phyloP scores from a whole-genome alignment of 2,888 invertebrate species.

The Drosophila mercatorum region DNA sequence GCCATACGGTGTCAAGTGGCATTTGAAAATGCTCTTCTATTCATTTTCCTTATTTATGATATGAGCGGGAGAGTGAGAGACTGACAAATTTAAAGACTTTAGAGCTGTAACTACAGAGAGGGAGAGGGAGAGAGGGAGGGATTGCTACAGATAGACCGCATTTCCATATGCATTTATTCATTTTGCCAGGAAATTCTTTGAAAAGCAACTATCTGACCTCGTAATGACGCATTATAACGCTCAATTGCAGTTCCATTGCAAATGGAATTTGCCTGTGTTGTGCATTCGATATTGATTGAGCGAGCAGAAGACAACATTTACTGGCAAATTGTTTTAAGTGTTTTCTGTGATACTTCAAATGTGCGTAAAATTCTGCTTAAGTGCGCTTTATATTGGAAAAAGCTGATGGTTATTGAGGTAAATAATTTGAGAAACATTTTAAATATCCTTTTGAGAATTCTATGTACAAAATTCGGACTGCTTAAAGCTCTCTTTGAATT shows the following conservation, averaged over 20 bases:
- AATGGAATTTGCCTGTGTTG: conserved; percentile 11
- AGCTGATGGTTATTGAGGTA: background rate
- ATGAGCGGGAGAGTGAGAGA: conserved; percentile 22
- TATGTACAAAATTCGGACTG: too few species aligned
- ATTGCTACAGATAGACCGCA: background rate
- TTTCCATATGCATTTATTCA: conserved; percentile 16
- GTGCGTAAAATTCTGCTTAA: background rate
- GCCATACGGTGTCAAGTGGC: conserved; percentile 78
- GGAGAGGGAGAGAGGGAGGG: background rate
- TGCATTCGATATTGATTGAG: conserved; percentile 9
- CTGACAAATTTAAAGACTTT: conserved; percentile 34
- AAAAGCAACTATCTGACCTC: conserved; percentile 11
- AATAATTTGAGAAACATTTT: background rate
- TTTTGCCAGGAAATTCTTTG: conserved; percentile 13
- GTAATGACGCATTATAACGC: conserved; percentile 21
- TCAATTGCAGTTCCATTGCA: conserved; percentile 15
- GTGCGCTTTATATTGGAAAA: background rate
- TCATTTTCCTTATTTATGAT: conserved; percentile 68
- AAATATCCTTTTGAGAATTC: background rate
- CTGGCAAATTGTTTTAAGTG: conserved; percentile 1
- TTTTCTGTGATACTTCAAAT: background rate
- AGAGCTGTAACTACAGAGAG: conserved; percentile 10
- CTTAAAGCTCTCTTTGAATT: too few species aligned
- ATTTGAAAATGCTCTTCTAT: conserved; percentile 78
- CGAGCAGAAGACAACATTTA: conserved; percentile 6